phyloP scores from a whole-genome alignment of 2,113 vertebrate genomes.

The Chamaea fasciata region DNA sequence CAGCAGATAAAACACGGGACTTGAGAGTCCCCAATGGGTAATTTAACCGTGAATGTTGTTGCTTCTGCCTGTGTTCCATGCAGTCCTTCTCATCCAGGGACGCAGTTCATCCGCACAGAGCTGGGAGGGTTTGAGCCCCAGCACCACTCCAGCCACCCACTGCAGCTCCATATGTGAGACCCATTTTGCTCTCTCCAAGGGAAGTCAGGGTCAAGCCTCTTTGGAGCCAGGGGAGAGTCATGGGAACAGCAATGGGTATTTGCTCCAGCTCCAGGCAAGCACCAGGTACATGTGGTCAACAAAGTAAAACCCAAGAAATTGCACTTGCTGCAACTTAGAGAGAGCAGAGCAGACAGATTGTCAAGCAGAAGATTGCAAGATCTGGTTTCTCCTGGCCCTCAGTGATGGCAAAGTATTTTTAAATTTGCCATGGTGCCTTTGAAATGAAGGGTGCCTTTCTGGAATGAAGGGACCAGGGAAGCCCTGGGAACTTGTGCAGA shows the following conservation, averaged over 20 bases:
- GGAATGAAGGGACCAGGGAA: not conserved
- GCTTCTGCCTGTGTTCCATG: not conserved
- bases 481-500: not conserved
- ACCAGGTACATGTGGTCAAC: not conserved
- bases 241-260: rapidly evolving
- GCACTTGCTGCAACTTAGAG: rapidly evolving
- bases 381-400: not conserved
- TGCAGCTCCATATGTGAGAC: not conserved
- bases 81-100: not conserved
- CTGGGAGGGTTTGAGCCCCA: not conserved
- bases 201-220: rapidly evolving
- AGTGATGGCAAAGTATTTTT: not conserved
- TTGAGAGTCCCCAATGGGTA: rapidly evolving
- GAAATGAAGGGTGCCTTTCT: not conserved
- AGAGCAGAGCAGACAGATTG: not conserved
- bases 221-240: rapidly evolving
- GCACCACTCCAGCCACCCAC: rapidly evolving
- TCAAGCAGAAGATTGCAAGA: not conserved
- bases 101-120: not conserved
- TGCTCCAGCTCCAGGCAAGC: not conserved
- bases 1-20: not conserved
- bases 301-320: not conserved
- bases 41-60: not conserved
- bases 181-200: not conserved
- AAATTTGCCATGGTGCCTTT: not conserved